Evolutionary conservation across 1,140 invertebrate species (phyloP).

Genomic region (Copidosoma floridanum): DNA sequence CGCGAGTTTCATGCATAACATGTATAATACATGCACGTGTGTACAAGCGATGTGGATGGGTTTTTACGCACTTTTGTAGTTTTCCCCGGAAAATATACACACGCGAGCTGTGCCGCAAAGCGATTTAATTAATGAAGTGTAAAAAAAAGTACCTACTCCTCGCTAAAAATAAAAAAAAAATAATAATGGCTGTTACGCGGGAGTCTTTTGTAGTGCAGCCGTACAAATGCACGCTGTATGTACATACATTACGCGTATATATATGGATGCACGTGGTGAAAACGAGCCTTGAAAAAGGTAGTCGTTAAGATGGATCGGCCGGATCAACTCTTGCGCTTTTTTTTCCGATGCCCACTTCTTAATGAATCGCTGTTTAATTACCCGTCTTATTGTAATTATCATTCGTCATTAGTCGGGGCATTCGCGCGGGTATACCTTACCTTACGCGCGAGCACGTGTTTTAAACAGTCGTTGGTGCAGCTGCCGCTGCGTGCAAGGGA

Average conservation of each 20-base stretch:
- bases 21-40: too few relatives aligned
- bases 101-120: constrained; percentile 10
- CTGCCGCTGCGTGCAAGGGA: too few relatives aligned
- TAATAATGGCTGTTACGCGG: too few relatives aligned
- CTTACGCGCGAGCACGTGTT: too few relatives aligned
- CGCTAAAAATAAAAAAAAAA: constrained; percentile 20
- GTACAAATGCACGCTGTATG: too few relatives aligned
- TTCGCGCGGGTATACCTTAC: too few relatives aligned
- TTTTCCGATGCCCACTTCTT: constrained; percentile 4
- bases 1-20: too few relatives aligned
- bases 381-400: background rate
- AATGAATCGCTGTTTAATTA: constrained; percentile 18
- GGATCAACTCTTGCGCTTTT: too few relatives aligned
- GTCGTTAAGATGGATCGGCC: background rate
- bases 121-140: constrained; percentile 22
- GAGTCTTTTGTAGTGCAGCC: too few relatives aligned
- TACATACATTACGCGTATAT: too few relatives aligned
- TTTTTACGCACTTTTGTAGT: constrained; percentile 23
- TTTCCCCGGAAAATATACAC: constrained; percentile 24
- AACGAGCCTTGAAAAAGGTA: constrained; percentile 13
- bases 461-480: too few relatives aligned
- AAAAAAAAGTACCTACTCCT: constrained; percentile 15
- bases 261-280: too few relatives aligned
- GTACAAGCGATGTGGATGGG: constrained; percentile 19
- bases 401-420: background rate